These are phyloP conservation scores for Dasyurus viverrinus DNA, from an alignment of 2,113 vertebrate species.

Conservation along the genomic window DNA sequence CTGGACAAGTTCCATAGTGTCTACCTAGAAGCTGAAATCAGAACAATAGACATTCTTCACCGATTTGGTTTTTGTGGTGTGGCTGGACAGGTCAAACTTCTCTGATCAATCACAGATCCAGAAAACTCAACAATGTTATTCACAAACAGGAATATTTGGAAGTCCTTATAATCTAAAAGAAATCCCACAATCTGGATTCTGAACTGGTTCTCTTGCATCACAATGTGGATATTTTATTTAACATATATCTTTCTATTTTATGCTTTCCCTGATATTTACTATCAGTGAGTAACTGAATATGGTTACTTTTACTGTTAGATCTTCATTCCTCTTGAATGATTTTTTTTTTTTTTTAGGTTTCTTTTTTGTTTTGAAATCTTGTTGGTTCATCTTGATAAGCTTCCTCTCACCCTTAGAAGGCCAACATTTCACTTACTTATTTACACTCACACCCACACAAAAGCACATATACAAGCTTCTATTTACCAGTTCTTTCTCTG, in stretches of 20 bases:
- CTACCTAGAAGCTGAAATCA: neutral
- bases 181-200: neutral
- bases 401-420: no score
- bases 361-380: no score
- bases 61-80: neutral
- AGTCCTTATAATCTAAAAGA: neutral
- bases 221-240: neutral
- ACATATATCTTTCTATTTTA: neutral
- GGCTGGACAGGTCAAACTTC: neutral
- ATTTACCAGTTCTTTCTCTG: no score
- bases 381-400: no score
- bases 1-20: neutral
- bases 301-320: neutral
- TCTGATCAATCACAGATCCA: neutral
- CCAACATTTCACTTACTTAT: no score
- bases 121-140: neutral
- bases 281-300: neutral
- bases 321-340: neutral
- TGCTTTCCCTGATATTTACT: neutral
- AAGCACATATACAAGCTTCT: no score
- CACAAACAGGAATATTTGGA: neutral
- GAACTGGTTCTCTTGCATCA: neutral
- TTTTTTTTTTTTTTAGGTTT: no score
- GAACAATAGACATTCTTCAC: neutral
- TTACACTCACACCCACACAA: no score